Evolutionary conservation across 1,140 invertebrate species (phyloP).

Genomic region (Pygmarrhopalites habei): DNA sequence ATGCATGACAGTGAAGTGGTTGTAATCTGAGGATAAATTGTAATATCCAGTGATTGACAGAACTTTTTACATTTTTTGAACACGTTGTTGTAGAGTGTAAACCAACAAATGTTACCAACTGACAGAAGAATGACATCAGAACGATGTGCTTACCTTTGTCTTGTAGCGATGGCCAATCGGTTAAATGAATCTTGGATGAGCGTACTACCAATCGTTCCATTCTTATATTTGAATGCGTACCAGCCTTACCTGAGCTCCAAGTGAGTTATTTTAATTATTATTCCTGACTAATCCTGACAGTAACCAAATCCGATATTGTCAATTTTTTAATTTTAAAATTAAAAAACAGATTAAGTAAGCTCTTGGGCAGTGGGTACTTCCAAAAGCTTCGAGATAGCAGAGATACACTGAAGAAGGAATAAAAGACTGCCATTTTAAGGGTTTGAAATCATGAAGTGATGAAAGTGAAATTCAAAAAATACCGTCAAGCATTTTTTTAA

Average conservation of each 20-base stretch:
- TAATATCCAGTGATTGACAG: neutral
- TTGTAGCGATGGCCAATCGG: slow-evolving; percentile 67
- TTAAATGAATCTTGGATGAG: slow-evolving; percentile 68
- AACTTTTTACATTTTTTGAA: neutral
- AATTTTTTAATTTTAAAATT: no score
- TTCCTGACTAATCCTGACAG: neutral
- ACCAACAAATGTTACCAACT: slow-evolving; percentile 45
- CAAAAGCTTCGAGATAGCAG: slow-evolving; percentile 25
- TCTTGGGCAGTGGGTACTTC: slow-evolving; percentile 12
- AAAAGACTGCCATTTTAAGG: no score
- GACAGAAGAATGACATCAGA: slow-evolving; percentile 59
- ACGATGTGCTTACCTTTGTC: slow-evolving; percentile 64
- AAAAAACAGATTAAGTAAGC: no score
- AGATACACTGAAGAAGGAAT: slow-evolving; percentile 27
- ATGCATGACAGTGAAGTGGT: neutral
- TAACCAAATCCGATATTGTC: no score
- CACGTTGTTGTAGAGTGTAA: slow-evolving; percentile 50
- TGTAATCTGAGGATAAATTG: slow-evolving; percentile 1
- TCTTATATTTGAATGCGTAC: slow-evolving; percentile 58
- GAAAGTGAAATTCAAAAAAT: no score
- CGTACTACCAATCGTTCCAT: slow-evolving; percentile 54
- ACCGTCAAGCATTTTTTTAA: no score
- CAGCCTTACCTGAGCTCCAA: slow-evolving; percentile 54
- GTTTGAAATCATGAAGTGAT: no score
- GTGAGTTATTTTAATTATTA: slow-evolving; percentile 47